Base-by-base conservation (phyloP, 92 coral and sea anemone species). In the Epizoanthus ramosus region DNA sequence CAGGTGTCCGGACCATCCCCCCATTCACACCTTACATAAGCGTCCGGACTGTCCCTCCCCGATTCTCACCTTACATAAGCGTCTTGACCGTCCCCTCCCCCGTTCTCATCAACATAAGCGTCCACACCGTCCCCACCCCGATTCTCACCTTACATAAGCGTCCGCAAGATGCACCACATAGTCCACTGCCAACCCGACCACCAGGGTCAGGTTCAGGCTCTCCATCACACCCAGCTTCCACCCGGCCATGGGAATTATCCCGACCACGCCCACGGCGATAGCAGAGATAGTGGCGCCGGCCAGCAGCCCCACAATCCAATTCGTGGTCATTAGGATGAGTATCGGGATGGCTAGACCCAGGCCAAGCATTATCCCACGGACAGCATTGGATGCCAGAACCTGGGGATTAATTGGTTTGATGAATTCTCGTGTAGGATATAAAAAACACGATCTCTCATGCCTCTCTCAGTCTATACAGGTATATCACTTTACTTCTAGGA, bases 141-240 rank as follows among this genome's bases (percentile, higher is more conserved):
- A 47, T 15, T 83, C 89, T 53, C 90, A 93, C 74, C 94, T 72
- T 53, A 95, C 97, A 84, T 95, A 95, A 18, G 97, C 97, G 60
- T 95, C 98, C 16, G 98, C 98, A 66, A 95, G 91, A 77, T 95
- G 98, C 24, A 95, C 98, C n/a, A 95, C 98, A 75, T 95, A 95
- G 56, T 95, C 98, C 31, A 95, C 98, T 15, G 98, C 95, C 14
- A 95, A 89, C 22, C 98, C 98, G 37, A 95, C 98, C 6, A 95
- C 98, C 64, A 95, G 92, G 23, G 98, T 95, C 10, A 95, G 91
- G 77, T 95, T 95, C 21, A 95, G 93, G 50, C 97, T 93, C 85
- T 95, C 98, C 14, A 95, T 84, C 8, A 95, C 98, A 0, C 98
- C 98, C 31, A 95, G 93, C 75, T 95, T 93, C 98, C 98, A 95